Evolutionary conservation across 2,797 vertebrate genomes (phyloP), one percentile per base, ranked within the genome.

Genomic region (Eremophila alpestris): DNA sequence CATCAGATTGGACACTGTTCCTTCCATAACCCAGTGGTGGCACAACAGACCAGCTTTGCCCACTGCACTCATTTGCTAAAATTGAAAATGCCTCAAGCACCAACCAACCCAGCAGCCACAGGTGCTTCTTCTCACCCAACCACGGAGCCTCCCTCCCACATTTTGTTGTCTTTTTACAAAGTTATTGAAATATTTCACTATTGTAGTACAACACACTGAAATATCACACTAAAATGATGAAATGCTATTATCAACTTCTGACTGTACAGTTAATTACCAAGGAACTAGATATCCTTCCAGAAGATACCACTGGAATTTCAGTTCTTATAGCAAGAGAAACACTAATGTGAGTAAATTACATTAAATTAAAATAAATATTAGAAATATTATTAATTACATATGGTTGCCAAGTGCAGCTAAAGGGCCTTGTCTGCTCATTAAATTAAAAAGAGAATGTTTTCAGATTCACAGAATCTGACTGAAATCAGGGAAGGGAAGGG

Each of bases 291-390:
- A 79, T 21, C 26, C 21, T 68, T 79, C 69, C 23, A 83, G 34
- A 16, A 89, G 92, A 77, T 68, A 68, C 24, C n/a, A 62, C n/a
- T 68, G 38, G 67, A 68, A 87, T 48, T 70, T 73, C 30, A 77
- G 60, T 65, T 81, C 70, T 86, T 27, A n/a, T 3, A 82, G 29
- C 16, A 60, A 54, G 9, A 82, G 8, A 74, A 79, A 76, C 56
- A 34, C 0, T 4, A 67, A 83, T 54, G 18, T 30, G 54, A 79
- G 21, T 34, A 78, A 94, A 93, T 90, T 74, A 84, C 4, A 19
- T 84, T 74, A 80, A 87, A 95, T 95, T 80, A 77, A 93, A 95
- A 83, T 83, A 96, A 95, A 82, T 93, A 94, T 60, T 93, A 74
- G 11, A 73, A 87, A 76, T 73, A 6, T 54, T 52, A 52, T 63